Conservation (phyloP, 1,140 invertebrate genomes). For the Neotoxoptera formosana region DNA sequence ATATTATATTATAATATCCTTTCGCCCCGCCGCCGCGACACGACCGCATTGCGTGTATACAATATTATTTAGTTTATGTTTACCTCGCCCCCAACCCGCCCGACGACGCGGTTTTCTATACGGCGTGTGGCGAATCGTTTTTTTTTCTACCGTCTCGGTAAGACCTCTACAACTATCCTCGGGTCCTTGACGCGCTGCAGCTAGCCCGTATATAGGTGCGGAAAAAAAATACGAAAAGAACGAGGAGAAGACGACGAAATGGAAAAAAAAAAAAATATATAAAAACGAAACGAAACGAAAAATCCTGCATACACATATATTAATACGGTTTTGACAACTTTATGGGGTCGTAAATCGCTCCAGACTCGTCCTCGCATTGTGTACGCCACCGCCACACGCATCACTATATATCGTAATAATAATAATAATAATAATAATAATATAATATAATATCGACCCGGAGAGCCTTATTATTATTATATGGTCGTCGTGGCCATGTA, state of each 20-base stretch:
- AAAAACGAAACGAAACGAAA: neutral
- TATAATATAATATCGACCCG: neutral
- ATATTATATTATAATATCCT: neutral
- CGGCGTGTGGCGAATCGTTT: constrained; percentile 10
- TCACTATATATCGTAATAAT: neutral
- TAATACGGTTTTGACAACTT: constrained; percentile 30
- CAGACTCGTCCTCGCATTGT: neutral
- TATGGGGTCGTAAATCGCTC: constrained; percentile 38
- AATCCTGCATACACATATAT: constrained; percentile 11
- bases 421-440: neutral
- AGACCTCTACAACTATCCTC: neutral
- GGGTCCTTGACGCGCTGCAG: neutral
- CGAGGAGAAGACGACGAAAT: neutral
- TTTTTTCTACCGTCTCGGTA: neutral
- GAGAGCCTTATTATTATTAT: neutral
- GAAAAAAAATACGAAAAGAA: neutral
- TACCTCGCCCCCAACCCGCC: neutral
- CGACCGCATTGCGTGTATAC: neutral
- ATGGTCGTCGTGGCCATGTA: neutral
- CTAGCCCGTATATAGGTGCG: neutral
- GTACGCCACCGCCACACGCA: neutral
- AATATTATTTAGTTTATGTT: neutral
- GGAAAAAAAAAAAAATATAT: neutral
- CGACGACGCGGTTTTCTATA: neutral
- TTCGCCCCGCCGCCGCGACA: neutral